A percentile compares a stretch with the other conserved stretches of the same genome.
Conservation (phyloP, 2,888 invertebrate genomes). For the Pterobdella sp. region DNA sequence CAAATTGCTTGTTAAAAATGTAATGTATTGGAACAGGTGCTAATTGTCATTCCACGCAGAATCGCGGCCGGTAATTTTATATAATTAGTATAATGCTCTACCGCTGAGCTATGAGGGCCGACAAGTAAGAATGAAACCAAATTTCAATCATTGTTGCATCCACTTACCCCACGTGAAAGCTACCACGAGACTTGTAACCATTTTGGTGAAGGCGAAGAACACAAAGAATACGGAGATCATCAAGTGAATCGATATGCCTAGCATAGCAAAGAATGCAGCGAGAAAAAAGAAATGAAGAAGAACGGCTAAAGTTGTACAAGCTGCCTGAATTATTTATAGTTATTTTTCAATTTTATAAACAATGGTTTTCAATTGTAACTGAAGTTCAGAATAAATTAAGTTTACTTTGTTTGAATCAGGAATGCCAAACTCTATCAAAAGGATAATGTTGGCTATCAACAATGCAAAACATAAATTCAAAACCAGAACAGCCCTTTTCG, state of each 20-base stretch:
- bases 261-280: conserved; percentile 44
- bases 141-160: no score
- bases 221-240: conserved; percentile 33
- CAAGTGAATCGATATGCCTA: conserved; percentile 44
- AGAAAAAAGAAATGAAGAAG: conserved; percentile 44
- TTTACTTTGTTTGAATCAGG: neutral
- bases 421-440: conserved; percentile 37
- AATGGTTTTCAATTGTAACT: neutral
- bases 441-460: conserved; percentile 42
- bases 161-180: conserved; percentile 20
- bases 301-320: conserved; percentile 42
- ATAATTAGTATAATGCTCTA: no score
- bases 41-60: no score
- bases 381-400: neutral
- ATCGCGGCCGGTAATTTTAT: no score
- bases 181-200: conserved; percentile 4
- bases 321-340: conserved; percentile 37
- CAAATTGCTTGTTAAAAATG: no score
- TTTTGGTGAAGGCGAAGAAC: conserved; percentile 17
- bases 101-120: no score
- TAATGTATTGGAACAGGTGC: no score
- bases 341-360: no score
- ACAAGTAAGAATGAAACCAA: no score
- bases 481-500: conserved; percentile 41
- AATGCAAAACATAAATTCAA: conserved; percentile 43